Base-by-base conservation (phyloP, 2,113 vertebrate species). In the Chaenogobius annularis region DNA sequence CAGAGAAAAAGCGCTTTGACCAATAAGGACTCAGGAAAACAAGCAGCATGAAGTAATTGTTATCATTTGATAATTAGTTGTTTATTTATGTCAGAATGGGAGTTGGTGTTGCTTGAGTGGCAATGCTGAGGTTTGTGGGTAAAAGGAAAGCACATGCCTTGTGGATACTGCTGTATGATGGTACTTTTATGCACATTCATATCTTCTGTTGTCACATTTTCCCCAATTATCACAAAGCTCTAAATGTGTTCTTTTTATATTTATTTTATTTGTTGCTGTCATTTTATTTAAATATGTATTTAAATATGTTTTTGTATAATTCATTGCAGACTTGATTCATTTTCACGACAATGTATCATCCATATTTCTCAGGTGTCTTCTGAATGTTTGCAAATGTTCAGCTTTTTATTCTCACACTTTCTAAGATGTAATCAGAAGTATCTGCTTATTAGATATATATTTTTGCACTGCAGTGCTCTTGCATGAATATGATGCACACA, bases 321-420 rank as follows among this genome's bases (percentile, higher is more conserved):
- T 73, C 47, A 77, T 64, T 78, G 69, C 47, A 74, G n/a, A 70
- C 52, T 85, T 83, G 70, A 75, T 64, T 66, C 70, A 19, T 74
- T 73, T 67, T 75, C 80, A 72, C 59, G 70, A 64, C 76, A 68
- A 69, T 70, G 56, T 78, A 61, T 61, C 13, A 58, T 85, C 77
- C 84, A 83, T 87, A 88, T 88, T 87, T 88, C 86, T 93, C 91
- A 91, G 91, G 88, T 91, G 88, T 92, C 84, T 73, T 88, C 74
- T 83, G 79, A 91, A 87, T 85, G 85, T 92, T 85, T 88, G 77
- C 80, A 82, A 50, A 79, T 75, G 74, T 86, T 85, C 59, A 47
- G 76, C 65, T 84, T 89, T 83, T 68, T 78, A 85, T 68, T 77
- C 83, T 83, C 79, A 85, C 86, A 65, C 90, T 92, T 92, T 90